These are phyloP conservation scores for Calcarius ornatus DNA, from an alignment of 2,113 vertebrate species.

Conservation along the genomic window DNA sequence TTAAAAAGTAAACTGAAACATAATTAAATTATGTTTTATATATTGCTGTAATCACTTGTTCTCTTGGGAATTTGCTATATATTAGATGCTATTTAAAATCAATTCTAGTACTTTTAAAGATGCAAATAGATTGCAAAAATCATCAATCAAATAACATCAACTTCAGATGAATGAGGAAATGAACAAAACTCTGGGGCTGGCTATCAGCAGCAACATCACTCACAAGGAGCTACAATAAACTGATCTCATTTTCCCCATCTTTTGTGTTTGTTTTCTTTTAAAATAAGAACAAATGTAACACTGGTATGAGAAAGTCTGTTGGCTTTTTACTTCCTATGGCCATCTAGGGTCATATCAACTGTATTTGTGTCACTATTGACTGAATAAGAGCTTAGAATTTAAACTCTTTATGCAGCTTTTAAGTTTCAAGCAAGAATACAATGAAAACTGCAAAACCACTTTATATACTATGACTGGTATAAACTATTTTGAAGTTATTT, in stretches of 20 bases:
- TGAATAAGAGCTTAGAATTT: background rate
- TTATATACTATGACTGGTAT: background rate
- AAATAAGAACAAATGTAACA: background rate
- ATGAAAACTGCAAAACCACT: background rate
- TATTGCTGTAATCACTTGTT: background rate
- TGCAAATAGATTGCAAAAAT: background rate
- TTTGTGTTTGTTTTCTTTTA: background rate
- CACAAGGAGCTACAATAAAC: background rate
- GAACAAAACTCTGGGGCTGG: background rate
- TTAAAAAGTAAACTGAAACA: background rate
- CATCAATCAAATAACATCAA: background rate
- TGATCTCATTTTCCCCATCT: background rate
- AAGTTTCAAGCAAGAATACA: background rate
- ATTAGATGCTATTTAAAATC: conserved; percentile 22
- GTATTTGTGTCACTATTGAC: background rate
- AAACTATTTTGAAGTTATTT: background rate
- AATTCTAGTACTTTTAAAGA: background rate
- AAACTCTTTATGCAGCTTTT: background rate
- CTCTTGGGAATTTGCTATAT: background rate
- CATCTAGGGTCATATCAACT: background rate
- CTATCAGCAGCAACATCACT: background rate
- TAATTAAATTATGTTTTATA: background rate
- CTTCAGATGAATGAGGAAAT: background rate
- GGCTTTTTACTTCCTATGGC: background rate
- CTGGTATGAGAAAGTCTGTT: background rate